These are phyloP conservation scores for Coturnix japonica DNA, from an alignment of 2,113 vertebrate genomes.

Conservation along the genomic window DNA sequence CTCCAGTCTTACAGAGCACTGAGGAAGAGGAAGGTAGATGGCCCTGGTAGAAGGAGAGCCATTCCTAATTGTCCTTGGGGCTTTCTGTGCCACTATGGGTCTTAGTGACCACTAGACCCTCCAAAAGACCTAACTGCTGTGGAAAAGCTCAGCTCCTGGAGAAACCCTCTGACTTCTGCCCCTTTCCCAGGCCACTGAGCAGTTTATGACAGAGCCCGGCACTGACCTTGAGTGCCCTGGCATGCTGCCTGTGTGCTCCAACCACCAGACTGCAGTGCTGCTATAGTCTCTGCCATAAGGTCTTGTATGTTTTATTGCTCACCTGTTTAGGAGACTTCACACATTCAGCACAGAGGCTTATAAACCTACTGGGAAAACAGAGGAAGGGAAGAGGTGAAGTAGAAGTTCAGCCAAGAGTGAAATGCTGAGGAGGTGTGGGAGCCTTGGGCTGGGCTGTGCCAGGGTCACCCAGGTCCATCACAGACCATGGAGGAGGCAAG, in stretches of 20 bases:
- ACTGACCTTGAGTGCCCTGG: neutral
- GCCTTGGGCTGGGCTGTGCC: neutral
- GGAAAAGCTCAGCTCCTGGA: neutral
- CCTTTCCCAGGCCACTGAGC: neutral
- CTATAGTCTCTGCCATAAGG: neutral
- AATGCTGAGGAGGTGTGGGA: neutral
- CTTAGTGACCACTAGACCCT: neutral
- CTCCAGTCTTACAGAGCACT: accelerated
- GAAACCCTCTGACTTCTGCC: neutral
- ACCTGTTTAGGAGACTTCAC: constrained; percentile 43
- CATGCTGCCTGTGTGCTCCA: neutral
- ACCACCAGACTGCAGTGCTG: neutral
- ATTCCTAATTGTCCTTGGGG: neutral
- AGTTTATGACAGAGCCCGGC: neutral
- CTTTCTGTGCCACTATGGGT: neutral
- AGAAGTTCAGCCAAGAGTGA: constrained; percentile 55
- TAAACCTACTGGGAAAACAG: constrained; percentile 17
- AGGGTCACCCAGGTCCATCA: neutral
- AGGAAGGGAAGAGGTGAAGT: constrained; percentile 18
- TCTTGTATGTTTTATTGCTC: constrained; percentile 7
- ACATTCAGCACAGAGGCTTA: neutral
- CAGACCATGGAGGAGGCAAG: neutral
- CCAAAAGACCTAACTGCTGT: neutral
- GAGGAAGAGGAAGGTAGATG: neutral
- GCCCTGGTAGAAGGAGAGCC: neutral